Percentiles rank a stretch among this genome's conserved stretches.
Evolutionary conservation across 2,888 invertebrate species (phyloP).

Genomic region (Drosophila formosana): DNA sequence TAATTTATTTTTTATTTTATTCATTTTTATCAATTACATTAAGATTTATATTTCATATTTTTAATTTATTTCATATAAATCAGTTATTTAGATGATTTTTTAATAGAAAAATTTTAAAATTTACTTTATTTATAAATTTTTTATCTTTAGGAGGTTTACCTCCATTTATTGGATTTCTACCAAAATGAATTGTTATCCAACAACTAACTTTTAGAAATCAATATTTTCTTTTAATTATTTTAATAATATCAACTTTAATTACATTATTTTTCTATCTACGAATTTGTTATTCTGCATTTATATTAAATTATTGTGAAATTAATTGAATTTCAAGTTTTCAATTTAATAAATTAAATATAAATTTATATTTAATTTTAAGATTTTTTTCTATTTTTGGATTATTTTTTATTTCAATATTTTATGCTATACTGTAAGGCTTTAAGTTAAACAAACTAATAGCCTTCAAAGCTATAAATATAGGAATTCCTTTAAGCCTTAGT

Average conservation of each 20-base stretch:
- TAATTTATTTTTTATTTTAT: slow-evolving; percentile 86
- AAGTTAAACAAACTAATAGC: slow-evolving; percentile 86
- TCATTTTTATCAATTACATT: slow-evolving; percentile 85
- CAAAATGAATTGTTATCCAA: slow-evolving; percentile 88
- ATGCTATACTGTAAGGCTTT: slow-evolving; percentile 58
- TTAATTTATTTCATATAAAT: slow-evolving; percentile 86
- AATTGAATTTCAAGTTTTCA: slow-evolving; percentile 84
- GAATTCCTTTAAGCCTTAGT: slow-evolving; percentile 87
- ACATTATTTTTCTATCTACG: slow-evolving; percentile 86
- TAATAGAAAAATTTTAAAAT: slow-evolving; percentile 85
- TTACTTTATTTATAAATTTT: slow-evolving; percentile 86
- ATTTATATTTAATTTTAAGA: slow-evolving; percentile 68
- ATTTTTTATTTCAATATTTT: slow-evolving; percentile 71
- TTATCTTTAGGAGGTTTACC: slow-evolving; percentile 87
- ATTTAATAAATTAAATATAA: slow-evolving; percentile 82
- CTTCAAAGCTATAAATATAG: slow-evolving; percentile 88
- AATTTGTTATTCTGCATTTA: slow-evolving; percentile 85
- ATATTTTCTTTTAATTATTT: slow-evolving; percentile 84
- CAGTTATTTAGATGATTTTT: slow-evolving; percentile 84
- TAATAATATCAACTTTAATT: slow-evolving; percentile 86
- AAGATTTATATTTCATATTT: slow-evolving; percentile 85
- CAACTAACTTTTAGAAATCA: slow-evolving; percentile 85
- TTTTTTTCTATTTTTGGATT: slow-evolving; percentile 77
- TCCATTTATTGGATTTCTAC: slow-evolving; percentile 88
- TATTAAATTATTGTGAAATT: slow-evolving; percentile 86